phyloP scores from a whole-genome alignment of 2,888 invertebrate genomes.

The Synergus itoensis region DNA sequence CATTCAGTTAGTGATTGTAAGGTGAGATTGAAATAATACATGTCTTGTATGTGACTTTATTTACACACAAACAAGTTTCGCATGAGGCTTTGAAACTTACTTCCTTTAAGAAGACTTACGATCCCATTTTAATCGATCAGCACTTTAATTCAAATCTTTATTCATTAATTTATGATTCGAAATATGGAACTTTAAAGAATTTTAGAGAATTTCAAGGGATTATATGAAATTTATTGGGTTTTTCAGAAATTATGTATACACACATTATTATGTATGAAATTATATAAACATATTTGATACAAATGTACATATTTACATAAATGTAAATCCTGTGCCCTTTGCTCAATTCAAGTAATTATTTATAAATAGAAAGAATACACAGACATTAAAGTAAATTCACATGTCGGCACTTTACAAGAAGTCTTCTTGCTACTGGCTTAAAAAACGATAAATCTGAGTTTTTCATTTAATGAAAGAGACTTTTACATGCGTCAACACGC shows the following conservation, averaged over 20 bases:
- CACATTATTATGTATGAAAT: too few relatives aligned
- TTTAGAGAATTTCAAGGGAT: too few relatives aligned
- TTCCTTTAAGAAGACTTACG: background rate
- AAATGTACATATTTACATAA: too few relatives aligned
- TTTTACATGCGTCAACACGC: constrained; percentile 18
- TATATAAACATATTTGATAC: too few relatives aligned
- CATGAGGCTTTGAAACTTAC: background rate
- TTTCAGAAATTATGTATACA: background rate
- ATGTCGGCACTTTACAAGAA: background rate
- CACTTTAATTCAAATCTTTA: background rate
- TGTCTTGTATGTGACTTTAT: background rate
- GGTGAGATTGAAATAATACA: constrained; percentile 10
- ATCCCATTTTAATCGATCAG: background rate
- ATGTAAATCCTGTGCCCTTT: too few relatives aligned
- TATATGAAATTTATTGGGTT: too few relatives aligned
- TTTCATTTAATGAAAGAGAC: constrained; percentile 26
- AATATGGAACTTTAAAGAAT: too few relatives aligned
- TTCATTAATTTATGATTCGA: background rate
- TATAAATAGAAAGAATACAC: too few relatives aligned
- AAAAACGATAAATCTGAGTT: constrained; percentile 19
- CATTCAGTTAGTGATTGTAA: background rate
- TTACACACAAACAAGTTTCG: background rate
- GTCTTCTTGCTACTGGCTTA: constrained; percentile 6
- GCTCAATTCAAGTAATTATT: too few relatives aligned
- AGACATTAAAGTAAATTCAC: too few relatives aligned